These are phyloP conservation scores for Nylanderia fulva DNA, from an alignment of 1,140 invertebrate genomes.

Conservation along the genomic window DNA sequence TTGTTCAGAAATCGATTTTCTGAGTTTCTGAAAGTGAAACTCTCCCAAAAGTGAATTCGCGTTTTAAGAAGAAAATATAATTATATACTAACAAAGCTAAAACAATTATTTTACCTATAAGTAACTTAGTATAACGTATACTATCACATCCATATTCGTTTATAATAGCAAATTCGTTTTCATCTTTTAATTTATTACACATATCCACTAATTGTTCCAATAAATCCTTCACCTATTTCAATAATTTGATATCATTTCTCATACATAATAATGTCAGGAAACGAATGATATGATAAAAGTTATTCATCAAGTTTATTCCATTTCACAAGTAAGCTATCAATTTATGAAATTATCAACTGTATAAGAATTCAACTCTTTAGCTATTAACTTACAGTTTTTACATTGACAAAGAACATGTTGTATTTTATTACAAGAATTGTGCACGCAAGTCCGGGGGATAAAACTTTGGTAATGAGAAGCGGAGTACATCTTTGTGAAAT, in stretches of 20 bases:
- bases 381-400: neutral
- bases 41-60: too few species aligned
- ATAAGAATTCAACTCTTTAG: too few species aligned
- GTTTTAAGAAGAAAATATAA: too few species aligned
- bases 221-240: conserved; percentile 1
- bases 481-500: neutral
- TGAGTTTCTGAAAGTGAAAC: too few species aligned
- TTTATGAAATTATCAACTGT: too few species aligned
- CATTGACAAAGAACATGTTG: neutral
- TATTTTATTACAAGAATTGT: neutral
- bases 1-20: too few species aligned
- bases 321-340: too few species aligned
- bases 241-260: too few species aligned
- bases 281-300: too few species aligned
- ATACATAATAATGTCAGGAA: too few species aligned
- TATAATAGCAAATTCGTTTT: conserved; percentile 32
- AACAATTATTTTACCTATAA: conserved; percentile 5
- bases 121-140: neutral
- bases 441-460: neutral
- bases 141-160: neutral
- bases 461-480: neutral
- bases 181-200: conserved; percentile 11
- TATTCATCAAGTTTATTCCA: too few species aligned
- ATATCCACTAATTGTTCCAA: neutral
- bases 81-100: neutral